These are phyloP conservation scores for Toxotes chatareus DNA, from an alignment of 2,113 vertebrate species.

Conservation along the genomic window DNA sequence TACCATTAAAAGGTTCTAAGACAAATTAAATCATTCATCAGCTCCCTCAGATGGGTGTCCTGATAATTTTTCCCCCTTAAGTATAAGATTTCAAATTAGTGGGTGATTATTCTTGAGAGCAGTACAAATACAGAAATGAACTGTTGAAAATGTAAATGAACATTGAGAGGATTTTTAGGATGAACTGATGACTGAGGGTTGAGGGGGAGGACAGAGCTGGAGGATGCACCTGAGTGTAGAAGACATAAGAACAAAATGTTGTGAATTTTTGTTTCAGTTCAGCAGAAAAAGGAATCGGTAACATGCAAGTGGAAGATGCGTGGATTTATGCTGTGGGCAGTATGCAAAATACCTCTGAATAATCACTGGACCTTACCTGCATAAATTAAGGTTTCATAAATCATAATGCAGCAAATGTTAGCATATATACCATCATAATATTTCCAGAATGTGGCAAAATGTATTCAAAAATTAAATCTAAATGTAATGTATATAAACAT, in stretches of 20 bases:
- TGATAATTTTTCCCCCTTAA: neutral
- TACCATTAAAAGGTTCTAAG: no score
- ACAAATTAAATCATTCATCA: neutral
- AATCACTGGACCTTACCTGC: neutral
- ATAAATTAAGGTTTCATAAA: neutral
- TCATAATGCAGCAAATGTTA: neutral
- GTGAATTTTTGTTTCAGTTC: conserved; percentile 10
- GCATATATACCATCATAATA: neutral
- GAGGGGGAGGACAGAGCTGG: neutral
- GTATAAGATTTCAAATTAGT: neutral
- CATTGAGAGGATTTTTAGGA: neutral
- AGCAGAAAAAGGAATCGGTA: neutral
- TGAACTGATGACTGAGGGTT: neutral
- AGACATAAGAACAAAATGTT: neutral
- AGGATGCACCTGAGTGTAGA: neutral
- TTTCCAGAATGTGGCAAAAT: neutral
- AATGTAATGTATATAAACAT: neutral
- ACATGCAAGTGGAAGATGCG: neutral
- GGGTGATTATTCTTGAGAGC: neutral
- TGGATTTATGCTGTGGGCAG: conserved; percentile 4
- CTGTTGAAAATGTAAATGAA: neutral
- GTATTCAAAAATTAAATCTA: neutral
- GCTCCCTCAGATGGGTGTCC: neutral
- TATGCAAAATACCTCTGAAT: neutral
- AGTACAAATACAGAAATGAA: neutral